A percentile compares a stretch with the other conserved stretches of the same genome.
Evolutionary conservation across 1,140 invertebrate genomes (phyloP).

Genomic region (Thaumatotibia leucotreta): DNA sequence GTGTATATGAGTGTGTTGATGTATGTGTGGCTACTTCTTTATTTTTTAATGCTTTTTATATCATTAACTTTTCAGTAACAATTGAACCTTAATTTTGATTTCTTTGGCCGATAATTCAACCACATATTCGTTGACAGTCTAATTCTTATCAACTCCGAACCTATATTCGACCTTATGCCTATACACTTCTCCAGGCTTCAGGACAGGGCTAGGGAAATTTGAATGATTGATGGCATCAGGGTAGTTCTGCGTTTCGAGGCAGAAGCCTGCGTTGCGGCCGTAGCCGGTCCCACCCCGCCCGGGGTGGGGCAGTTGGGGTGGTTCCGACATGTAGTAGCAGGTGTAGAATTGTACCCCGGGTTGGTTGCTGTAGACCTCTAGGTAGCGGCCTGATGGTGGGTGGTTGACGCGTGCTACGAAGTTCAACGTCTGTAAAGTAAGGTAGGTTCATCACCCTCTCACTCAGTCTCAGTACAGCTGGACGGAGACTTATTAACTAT

Average conservation of each 20-base stretch:
- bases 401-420: constrained; percentile 80
- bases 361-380: constrained; percentile 90
- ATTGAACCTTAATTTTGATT: too few relatives aligned
- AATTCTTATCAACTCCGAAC: constrained; percentile 67
- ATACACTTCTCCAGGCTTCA: constrained; percentile 86
- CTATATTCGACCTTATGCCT: constrained; percentile 78
- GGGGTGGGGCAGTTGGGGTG: constrained; percentile 60
- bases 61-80: too few relatives aligned
- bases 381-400: constrained; percentile 80
- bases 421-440: constrained; percentile 39
- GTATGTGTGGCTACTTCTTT: too few relatives aligned
- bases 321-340: constrained; percentile 83
- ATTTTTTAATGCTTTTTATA: too few relatives aligned
- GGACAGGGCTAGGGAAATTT: constrained; percentile 84
- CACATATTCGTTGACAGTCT: too few relatives aligned
- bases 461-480: too few relatives aligned
- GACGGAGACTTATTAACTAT: too few relatives aligned
- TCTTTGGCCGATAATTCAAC: too few relatives aligned
- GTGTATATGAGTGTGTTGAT: too few relatives aligned
- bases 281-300: constrained; percentile 86
- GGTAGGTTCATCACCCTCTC: too few relatives aligned
- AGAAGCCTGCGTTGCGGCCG: constrained; percentile 88
- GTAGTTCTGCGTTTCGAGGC: constrained; percentile 94
- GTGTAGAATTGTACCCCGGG: constrained; percentile 96
- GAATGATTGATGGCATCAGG: constrained; percentile 92